phyloP scores from a whole-genome alignment of 1,140 invertebrate genomes.

The Leptopilina boulardi region DNA sequence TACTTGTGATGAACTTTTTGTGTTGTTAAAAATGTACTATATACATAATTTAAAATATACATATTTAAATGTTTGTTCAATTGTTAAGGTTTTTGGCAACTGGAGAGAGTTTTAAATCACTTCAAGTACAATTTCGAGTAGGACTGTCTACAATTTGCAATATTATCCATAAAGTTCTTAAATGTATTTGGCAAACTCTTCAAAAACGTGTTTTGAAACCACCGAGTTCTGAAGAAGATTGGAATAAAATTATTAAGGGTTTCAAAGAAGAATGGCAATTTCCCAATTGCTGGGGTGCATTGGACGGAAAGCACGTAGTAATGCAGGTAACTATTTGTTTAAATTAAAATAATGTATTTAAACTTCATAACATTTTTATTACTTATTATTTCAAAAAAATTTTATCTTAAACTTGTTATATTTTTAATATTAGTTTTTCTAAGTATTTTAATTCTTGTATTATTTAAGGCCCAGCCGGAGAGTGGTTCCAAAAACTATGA shows the following conservation, averaged over 20 bases:
- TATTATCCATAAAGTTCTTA: constrained; percentile 42
- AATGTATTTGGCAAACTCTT: not conserved
- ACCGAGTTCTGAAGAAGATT: constrained; percentile 39
- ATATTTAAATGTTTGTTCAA: not conserved
- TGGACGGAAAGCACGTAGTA: constrained; percentile 41
- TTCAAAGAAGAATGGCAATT: constrained; percentile 46
- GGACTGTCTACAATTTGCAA: constrained; percentile 46
- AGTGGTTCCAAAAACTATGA: constrained; percentile 67
- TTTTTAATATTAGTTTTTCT: too few relatives aligned
- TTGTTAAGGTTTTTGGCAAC: constrained; percentile 39
- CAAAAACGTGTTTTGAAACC: constrained; percentile 32
- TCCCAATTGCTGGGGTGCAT: constrained; percentile 41
- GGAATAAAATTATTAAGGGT: constrained; percentile 37
- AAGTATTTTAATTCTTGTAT: not conserved
- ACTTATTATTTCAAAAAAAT: not conserved
- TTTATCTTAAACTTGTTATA: not conserved
- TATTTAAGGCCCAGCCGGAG: constrained; percentile 50
- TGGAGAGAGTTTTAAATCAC: constrained; percentile 40
- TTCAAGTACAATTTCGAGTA: constrained; percentile 50
- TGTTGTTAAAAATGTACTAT: too few relatives aligned
- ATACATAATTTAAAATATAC: not conserved
- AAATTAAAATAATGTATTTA: not conserved
- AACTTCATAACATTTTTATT: not conserved
- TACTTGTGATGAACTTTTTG: too few relatives aligned
- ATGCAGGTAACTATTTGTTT: constrained; percentile 2